Evolutionary conservation across 64 coral and sea anemone genomes (phyloP).

Genomic region (Dendrophyllia cribrosa): DNA sequence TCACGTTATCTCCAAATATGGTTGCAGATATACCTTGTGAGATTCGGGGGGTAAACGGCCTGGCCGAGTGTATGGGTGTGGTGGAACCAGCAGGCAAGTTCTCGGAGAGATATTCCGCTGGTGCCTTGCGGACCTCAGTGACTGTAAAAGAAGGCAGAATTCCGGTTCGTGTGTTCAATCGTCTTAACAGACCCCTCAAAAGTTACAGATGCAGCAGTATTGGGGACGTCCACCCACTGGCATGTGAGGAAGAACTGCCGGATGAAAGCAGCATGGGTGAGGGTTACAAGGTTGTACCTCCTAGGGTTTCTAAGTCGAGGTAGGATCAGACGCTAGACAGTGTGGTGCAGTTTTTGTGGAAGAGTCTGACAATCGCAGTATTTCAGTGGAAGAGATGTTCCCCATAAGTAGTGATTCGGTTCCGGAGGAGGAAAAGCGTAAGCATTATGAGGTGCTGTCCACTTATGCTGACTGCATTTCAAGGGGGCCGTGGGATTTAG

Average conservation of each 20-base stretch:
- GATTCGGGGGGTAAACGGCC: neutral
- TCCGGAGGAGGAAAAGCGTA: neutral
- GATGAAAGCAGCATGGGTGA: neutral
- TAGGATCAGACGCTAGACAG: neutral
- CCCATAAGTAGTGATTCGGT: neutral
- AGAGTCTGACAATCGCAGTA: neutral
- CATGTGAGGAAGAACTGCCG: neutral
- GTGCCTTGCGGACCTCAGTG: slow-evolving; percentile 20
- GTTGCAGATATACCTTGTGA: slow-evolving; percentile 18
- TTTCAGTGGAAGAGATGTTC: neutral
- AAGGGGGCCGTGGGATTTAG: neutral
- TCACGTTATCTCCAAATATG: slow-evolving; percentile 41
- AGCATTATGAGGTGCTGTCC: neutral
- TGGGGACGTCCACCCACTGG: slow-evolving; percentile 11
- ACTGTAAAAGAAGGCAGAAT: slow-evolving; percentile 30
- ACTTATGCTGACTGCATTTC: slow-evolving; percentile 15
- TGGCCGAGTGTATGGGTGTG: neutral
- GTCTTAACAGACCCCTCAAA: slow-evolving; percentile 1
- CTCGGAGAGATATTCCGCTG: slow-evolving; percentile 16
- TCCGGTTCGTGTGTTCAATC: slow-evolving; percentile 30
- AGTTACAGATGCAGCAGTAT: slow-evolving; percentile 31
- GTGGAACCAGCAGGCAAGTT: slow-evolving; percentile 35
- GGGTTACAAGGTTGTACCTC: slow-evolving; percentile 7
- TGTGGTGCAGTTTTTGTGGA: slow-evolving; percentile 26
- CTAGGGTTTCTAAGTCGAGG: neutral